Evolutionary conservation across 2,888 invertebrate species (phyloP).

Genomic region (Cinara cedri): DNA sequence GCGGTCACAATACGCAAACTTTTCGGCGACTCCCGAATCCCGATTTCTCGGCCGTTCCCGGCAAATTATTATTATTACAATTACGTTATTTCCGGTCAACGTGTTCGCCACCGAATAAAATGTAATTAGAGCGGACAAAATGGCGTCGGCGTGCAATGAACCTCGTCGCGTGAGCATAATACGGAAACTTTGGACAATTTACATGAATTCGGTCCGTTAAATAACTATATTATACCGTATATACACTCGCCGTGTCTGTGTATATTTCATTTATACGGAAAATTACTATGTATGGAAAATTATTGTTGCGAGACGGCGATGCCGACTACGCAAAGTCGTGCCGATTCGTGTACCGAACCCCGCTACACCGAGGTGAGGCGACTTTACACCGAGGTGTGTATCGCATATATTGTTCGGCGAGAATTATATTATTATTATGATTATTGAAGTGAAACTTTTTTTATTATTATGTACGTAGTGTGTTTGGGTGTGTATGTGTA

Average conservation of each 20-base stretch:
- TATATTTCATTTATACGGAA: no score
- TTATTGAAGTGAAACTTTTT: no score
- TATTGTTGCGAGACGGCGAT: constrained; percentile 7
- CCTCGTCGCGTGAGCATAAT: no score
- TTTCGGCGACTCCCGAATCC: constrained; percentile 1
- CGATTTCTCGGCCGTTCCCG: not conserved
- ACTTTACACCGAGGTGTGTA: not conserved
- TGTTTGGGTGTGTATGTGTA: not conserved
- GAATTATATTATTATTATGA: not conserved
- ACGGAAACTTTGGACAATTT: constrained; percentile 18
- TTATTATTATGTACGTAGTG: no score
- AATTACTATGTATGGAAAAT: not conserved
- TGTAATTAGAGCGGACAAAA: constrained; percentile 28
- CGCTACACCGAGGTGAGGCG: no score
- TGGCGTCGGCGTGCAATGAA: no score
- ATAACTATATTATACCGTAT: not conserved
- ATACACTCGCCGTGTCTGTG: not conserved
- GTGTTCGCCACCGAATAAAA: constrained; percentile 18
- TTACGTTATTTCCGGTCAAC: constrained; percentile 46
- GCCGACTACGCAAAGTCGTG: no score
- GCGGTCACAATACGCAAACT: not conserved
- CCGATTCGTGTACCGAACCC: not conserved
- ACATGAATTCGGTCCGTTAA: constrained; percentile 29
- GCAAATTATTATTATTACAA: constrained; percentile 26
- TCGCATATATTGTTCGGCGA: not conserved